Base-by-base conservation (phyloP, 2,797 vertebrate species). In the Gouania willdenowi region DNA sequence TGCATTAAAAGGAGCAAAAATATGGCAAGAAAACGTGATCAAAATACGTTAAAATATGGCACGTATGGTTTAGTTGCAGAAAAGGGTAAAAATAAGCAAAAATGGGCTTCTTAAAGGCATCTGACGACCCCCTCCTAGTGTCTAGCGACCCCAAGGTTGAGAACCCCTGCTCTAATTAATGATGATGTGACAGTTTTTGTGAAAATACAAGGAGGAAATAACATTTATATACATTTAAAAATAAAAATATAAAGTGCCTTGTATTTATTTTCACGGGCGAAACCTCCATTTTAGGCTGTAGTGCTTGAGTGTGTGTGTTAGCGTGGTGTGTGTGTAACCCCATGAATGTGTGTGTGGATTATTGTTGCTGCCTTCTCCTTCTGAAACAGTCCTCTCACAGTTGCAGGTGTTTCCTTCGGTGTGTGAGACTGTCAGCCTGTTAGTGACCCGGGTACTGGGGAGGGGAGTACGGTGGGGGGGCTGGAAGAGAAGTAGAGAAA, bases 381-480 rank as follows among this genome's bases (percentile, higher is more conserved):
- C 49, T 43, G 5, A 59, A 55, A 72, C 51, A 72, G 71, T 81
- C 70, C 16, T 54, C 30, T 54, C 69, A 66, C 55, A 23, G 41
- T 13, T 47, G 41, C 26, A 45, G 43, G 30, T 27, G 20, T 38
- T 34, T 41, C 30, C 38, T 17, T 8, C 34, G 37, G n/a, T 51
- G 34, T 24, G 25, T 23, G 20, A 39, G 41, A 20, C 18, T 59
- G 57, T 11, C 20, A 63, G 45, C 57, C 38, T 66, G 59, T 93
- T 89, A 92, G 53, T 89, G 88, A 52, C 87, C 89, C 1, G 89
- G 87, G 63, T 93, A 91, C 64, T 93, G 91, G 28, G 90, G 87
- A 16, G 92, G 91, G 27, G 90, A 75, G 26, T 93, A 93, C 0
- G 92, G 91, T 2, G 91, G 92, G 26, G 91, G 92, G 41, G 89